phyloP scores from a whole-genome alignment of 2,888 invertebrate species.

The Napeogenes sylphis region DNA sequence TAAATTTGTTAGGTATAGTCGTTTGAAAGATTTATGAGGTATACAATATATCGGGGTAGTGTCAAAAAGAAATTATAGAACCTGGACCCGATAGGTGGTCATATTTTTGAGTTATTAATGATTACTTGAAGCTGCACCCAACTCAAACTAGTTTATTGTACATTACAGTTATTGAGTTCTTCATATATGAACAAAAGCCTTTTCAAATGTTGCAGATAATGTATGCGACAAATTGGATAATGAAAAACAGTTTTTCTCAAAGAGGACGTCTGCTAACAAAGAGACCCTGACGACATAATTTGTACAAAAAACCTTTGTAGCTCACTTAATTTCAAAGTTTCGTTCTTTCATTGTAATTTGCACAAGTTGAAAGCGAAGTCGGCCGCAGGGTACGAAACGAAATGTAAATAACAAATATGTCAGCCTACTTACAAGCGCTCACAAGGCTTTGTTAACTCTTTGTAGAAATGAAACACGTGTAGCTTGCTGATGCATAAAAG shows the following conservation, averaged over 20 bases:
- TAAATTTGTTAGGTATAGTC: too few relatives aligned
- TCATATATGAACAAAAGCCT: too few relatives aligned
- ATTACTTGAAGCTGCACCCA: too few relatives aligned
- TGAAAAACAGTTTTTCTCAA: not conserved
- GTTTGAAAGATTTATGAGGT: too few relatives aligned
- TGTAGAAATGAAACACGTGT: conserved; percentile 7
- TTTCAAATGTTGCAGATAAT: not conserved
- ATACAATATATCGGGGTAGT: not conserved
- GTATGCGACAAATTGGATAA: not conserved
- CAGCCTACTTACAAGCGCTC: conserved; percentile 19
- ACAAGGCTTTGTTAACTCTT: conserved; percentile 7
- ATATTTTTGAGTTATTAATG: too few relatives aligned
- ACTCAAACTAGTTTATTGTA: too few relatives aligned
- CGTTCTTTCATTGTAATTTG: conserved; percentile 25
- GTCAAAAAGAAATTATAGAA: not conserved
- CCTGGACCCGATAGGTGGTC: too few relatives aligned
- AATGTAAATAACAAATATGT: conserved; percentile 25
- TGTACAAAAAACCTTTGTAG: conserved; percentile 9
- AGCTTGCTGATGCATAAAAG: conserved; percentile 4
- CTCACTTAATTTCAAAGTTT: conserved; percentile 25
- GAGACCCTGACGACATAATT: conserved; percentile 5
- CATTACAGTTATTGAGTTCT: too few relatives aligned
- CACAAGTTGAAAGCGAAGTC: conserved; percentile 23
- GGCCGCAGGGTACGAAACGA: conserved; percentile 22
- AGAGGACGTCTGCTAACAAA: not conserved